Conservation (phyloP, 2,113 vertebrate genomes). For the Lagopus leucura region DNA sequence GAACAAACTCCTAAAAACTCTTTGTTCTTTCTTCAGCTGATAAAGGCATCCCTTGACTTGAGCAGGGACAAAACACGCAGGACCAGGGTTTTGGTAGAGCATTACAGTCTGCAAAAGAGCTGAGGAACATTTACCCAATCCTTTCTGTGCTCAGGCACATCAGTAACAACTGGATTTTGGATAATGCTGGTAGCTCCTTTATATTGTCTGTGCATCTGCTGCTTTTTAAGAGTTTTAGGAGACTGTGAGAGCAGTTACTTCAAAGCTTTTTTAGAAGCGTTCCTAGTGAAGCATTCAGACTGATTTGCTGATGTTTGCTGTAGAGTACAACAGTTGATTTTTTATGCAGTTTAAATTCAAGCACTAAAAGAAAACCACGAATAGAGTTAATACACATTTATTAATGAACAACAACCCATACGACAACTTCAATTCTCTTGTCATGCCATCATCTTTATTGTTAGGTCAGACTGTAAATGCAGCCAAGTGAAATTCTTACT, state of each 20-base stretch:
- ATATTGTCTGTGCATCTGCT: background rate
- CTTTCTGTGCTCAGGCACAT: fast-evolving
- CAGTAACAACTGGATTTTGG: background rate
- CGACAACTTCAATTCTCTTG: background rate
- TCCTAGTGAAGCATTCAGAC: background rate
- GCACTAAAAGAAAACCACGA: background rate
- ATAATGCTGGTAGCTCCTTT: background rate
- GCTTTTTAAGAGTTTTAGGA: background rate
- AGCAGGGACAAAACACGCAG: background rate
- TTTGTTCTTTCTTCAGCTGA: background rate
- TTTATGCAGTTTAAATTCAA: background rate
- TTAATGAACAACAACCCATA: background rate
- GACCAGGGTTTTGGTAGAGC: background rate
- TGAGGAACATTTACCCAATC: background rate
- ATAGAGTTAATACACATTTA: background rate
- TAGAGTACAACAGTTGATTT: background rate
- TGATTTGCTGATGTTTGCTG: background rate
- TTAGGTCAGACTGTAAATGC: background rate
- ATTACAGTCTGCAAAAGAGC: background rate
- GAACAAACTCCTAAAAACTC: background rate
- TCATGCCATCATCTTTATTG: background rate
- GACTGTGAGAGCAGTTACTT: background rate
- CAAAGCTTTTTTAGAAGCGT: fast-evolving
- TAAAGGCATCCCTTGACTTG: background rate
- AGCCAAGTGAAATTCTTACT: background rate